These are phyloP conservation scores for Calameuta idolon DNA, from an alignment of 2,888 invertebrate species.

Conservation along the genomic window DNA sequence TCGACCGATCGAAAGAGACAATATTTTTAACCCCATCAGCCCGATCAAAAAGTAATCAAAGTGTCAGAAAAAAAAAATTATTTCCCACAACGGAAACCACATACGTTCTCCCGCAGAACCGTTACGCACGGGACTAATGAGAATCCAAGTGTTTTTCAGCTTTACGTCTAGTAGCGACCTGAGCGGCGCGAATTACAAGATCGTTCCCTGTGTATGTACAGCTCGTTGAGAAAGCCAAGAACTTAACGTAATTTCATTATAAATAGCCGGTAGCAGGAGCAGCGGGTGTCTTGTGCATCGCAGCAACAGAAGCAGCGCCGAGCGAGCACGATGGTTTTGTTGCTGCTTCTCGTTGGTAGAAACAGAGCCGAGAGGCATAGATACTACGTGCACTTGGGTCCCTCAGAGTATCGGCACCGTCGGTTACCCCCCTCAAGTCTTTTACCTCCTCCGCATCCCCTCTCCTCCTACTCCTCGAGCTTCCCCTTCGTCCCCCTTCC, in stretches of 20 bases:
- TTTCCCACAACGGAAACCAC: neutral
- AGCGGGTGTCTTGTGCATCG: neutral
- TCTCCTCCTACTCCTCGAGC: neutral
- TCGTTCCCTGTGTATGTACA: neutral
- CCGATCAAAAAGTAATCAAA: neutral
- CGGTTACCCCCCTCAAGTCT: neutral
- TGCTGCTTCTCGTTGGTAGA: neutral
- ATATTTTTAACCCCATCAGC: too few species aligned
- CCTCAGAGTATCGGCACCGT: neutral
- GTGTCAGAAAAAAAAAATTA: neutral
- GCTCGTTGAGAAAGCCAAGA: neutral
- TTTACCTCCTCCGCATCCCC: neutral
- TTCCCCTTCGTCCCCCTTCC: neutral
- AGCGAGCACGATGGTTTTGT: neutral
- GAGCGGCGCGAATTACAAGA: neutral
- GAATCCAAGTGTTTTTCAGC: neutral
- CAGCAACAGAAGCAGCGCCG: neutral
- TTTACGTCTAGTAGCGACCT: neutral
- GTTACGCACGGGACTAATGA: neutral
- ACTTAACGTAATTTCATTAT: constrained; percentile 8
- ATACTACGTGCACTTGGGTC: constrained; percentile 1
- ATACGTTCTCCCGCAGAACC: neutral
- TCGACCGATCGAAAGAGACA: neutral
- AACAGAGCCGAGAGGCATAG: neutral
- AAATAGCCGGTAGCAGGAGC: constrained; percentile 1